Percentiles rank a stretch among this genome's conserved stretches.
phyloP scores from a whole-genome alignment of 1,140 invertebrate species.

The Drosophila auraria region DNA sequence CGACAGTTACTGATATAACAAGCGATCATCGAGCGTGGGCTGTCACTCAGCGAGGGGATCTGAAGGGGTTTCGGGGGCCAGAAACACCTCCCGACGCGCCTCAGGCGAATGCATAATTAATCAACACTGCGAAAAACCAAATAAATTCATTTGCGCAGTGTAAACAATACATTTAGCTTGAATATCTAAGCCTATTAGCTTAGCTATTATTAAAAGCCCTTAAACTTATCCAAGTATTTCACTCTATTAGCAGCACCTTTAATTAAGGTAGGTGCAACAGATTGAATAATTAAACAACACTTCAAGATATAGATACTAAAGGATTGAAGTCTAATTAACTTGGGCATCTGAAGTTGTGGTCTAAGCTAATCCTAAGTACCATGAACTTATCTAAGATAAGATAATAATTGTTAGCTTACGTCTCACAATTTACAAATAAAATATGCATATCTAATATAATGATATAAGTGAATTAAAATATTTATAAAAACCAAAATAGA shows the following conservation, averaged over 20 bases:
- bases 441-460: no score
- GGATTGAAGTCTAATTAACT: not conserved
- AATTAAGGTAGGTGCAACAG: not conserved
- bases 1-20: slow-evolving; percentile 22
- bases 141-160: slow-evolving; percentile 20
- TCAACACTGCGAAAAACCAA: slow-evolving; percentile 36
- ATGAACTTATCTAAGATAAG: not conserved
- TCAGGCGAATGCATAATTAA: slow-evolving; percentile 62
- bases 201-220: not conserved
- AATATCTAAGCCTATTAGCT: not conserved
- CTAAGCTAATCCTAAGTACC: not conserved
- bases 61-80: not conserved
- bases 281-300: not conserved
- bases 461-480: no score
- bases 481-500: no score
- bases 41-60: slow-evolving; percentile 5
- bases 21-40: slow-evolving; percentile 41
- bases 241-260: not conserved
- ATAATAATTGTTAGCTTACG: no score
- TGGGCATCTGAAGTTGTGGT: no score
- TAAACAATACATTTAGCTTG: slow-evolving; percentile 14
- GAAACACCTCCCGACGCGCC: slow-evolving; percentile 34
- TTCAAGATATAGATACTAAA: no score
- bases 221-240: not conserved
- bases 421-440: no score